Evolutionary conservation across 2,797 vertebrate species (phyloP).

Genomic region (Hemitrygon akajei): DNA sequence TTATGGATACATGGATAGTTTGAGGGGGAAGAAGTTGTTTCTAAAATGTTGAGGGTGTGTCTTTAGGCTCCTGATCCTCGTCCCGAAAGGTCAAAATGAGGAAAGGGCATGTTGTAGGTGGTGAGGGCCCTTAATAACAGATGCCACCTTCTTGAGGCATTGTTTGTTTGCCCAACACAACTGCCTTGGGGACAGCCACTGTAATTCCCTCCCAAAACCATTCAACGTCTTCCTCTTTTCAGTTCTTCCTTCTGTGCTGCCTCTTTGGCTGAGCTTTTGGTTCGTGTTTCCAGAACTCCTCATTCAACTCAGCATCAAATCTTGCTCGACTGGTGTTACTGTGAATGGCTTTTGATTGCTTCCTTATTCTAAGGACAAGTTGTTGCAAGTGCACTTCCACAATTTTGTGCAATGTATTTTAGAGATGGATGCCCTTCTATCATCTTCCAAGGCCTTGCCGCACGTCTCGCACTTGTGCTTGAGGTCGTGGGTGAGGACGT

Average conservation of each 20-base stretch:
- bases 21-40: no score
- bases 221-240: not conserved
- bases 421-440: not conserved
- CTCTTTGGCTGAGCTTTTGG: not conserved
- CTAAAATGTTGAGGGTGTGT: no score
- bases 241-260: not conserved
- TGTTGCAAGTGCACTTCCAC: not conserved
- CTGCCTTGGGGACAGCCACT: not conserved
- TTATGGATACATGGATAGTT: no score
- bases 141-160: no score
- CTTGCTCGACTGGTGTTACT: not conserved
- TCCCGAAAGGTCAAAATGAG: no score
- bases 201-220: not conserved
- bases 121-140: no score
- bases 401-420: not conserved
- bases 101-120: no score
- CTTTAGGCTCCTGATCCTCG: no score
- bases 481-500: conserved; percentile 93
- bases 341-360: not conserved
- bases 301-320: not conserved
- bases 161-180: not conserved
- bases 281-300: not conserved
- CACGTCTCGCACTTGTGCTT: conserved; percentile 97
- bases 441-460: conserved; percentile 83
- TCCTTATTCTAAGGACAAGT: not conserved